Evolutionary conservation across 2,113 vertebrate genomes (phyloP), one percentile per base, ranked within the genome.

Genomic region (Myotis lucifugus): DNA sequence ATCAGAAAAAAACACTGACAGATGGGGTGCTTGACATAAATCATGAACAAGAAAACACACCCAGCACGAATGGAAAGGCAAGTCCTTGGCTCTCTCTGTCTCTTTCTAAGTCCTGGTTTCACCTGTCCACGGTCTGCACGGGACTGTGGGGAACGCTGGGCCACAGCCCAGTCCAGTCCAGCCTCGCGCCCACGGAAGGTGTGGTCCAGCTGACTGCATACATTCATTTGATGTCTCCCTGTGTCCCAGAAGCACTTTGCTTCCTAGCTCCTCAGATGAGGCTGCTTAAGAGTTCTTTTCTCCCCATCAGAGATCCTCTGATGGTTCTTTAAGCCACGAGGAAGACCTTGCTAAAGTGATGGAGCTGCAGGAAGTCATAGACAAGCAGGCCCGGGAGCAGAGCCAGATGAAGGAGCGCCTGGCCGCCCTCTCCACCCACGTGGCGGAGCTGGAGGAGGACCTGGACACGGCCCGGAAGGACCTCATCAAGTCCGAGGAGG

Each of bases 401-500:
- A 97, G 98, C 27, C 99, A 99, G 94, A 99, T 99, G 99, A 99
- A 99, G 98, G 99, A 99, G 95, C 99, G 99, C n/a, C 98, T 99
- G 95, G 99, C 98, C 6, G 87, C 99, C 27, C 98, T 99, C 85
- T 99, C 98, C 23, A 98, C 98, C 64, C 98, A 98, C n/a, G 99
- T 99, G 88, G 97, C 96, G 0, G 99, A 99, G 98, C 99, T 99
- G 97, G 99, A 99, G 96, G 99, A 99, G 96, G 99, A 99, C 93
- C 98, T 99, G 93, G 99, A 99, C 97, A 99, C 99, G 0, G 99
- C 99, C 59, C 97, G 99, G 1, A 99, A 99, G 96, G 99, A 99
- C 97, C 98, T 99, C 88, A 99, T 99, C 96, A 99, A 99, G 96
- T 99, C 99, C 0, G 99, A 99, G 93, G 99, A 99, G 93, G 96